These are phyloP conservation scores for Auanema sp. DNA, from an alignment of 2,888 invertebrate species.

Conservation along the genomic window DNA sequence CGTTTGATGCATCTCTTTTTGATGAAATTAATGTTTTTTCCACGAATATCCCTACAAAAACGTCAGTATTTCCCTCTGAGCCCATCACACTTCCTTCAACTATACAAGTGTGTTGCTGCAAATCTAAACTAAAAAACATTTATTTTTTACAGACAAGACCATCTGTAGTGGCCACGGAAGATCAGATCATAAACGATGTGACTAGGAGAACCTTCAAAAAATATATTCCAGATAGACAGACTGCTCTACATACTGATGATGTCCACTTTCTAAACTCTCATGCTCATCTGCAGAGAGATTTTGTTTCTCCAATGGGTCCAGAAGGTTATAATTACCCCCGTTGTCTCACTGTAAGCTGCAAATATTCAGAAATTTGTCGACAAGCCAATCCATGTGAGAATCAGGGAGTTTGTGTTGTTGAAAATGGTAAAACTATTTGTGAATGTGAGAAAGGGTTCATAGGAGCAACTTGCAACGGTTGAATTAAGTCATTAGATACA, in stretches of 20 bases:
- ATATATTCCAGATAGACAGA: slow-evolving; percentile 20
- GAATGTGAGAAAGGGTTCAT: slow-evolving; percentile 25
- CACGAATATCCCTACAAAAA: no score
- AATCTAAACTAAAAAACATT: background rate
- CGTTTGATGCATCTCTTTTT: slow-evolving; percentile 10
- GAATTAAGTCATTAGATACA: background rate
- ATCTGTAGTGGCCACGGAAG: background rate
- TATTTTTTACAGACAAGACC: background rate
- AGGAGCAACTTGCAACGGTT: slow-evolving; percentile 27
- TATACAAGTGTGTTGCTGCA: background rate
- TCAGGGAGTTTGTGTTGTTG: slow-evolving; percentile 22
- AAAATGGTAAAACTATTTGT: slow-evolving; percentile 25
- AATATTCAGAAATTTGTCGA: slow-evolving; percentile 26
- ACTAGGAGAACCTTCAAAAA: slow-evolving; percentile 33
- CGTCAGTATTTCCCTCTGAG: no score
- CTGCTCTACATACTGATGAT: slow-evolving; percentile 24
- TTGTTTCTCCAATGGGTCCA: slow-evolving; percentile 31
- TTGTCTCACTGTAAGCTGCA: background rate
- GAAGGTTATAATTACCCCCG: slow-evolving; percentile 18
- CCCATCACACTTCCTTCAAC: background rate
- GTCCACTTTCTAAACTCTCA: slow-evolving; percentile 36
- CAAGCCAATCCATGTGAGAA: slow-evolving; percentile 32
- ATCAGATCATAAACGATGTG: slow-evolving; percentile 7
- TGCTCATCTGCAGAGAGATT: slow-evolving; percentile 37
- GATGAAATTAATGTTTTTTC: background rate